Percentiles rank a stretch among this genome's conserved stretches.
These are phyloP conservation scores for Bombus pascuorum DNA, from an alignment of 1,140 invertebrate genomes.

Conservation along the genomic window DNA sequence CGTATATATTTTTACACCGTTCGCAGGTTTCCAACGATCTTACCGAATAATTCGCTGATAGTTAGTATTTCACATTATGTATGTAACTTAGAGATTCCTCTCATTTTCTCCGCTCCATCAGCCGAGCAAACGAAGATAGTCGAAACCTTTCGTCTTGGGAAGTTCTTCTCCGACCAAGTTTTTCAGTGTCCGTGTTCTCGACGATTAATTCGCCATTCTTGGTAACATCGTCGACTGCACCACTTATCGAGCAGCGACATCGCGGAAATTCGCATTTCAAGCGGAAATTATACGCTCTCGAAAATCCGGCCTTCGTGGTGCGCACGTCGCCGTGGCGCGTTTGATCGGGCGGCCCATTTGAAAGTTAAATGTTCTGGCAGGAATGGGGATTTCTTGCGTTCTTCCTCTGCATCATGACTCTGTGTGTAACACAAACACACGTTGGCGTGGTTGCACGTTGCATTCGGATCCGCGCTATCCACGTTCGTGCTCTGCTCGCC, in stretches of 20 bases:
- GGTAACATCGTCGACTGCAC: not conserved
- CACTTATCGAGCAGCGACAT: constrained; percentile 48
- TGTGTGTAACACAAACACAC: not conserved
- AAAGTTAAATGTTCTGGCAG: constrained; percentile 71
- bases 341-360: constrained; percentile 69
- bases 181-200: not conserved
- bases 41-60: no score
- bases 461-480: constrained; percentile 27
- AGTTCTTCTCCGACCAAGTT: no score
- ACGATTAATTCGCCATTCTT: constrained; percentile 31
- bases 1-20: no score
- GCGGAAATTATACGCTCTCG: constrained; percentile 64
- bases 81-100: not conserved
- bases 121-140: no score
- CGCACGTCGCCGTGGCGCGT: constrained; percentile 36
- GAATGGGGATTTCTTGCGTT: constrained; percentile 68
- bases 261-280: constrained; percentile 65
- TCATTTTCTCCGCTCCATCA: not conserved
- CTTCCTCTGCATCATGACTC: not conserved
- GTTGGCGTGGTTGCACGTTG: not conserved
- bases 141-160: not conserved
- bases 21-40: no score
- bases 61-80: no score
- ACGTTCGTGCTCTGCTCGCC: constrained; percentile 30
- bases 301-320: constrained; percentile 34